phyloP scores from a whole-genome alignment of 2,113 vertebrate genomes.

The Pyxicephalus adspersus region DNA sequence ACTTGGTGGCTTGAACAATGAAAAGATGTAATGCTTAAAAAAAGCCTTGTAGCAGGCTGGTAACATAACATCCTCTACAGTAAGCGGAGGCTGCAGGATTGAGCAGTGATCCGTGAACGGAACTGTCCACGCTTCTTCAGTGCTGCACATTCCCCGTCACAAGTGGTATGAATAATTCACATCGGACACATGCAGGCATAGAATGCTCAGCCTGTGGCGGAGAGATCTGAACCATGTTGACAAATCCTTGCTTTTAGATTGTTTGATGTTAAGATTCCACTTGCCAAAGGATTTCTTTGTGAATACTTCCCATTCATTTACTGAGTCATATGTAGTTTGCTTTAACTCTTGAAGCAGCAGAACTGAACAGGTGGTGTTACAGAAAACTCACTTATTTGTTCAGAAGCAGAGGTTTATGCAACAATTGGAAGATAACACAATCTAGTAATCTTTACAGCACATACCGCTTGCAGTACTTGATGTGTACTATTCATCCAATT shows the following conservation, averaged over 20 bases:
- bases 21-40: constrained; percentile 27
- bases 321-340: background rate
- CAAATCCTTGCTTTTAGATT: constrained; percentile 28
- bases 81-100: constrained; percentile 32
- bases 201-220: background rate
- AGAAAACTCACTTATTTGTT: too few relatives aligned
- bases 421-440: background rate
- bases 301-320: background rate
- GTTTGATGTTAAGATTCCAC: background rate
- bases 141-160: constrained; percentile 28
- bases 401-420: background rate
- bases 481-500: too few relatives aligned
- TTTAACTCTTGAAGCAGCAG: background rate
- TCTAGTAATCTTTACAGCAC: too few relatives aligned
- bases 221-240: constrained; percentile 19
- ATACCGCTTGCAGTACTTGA: too few relatives aligned
- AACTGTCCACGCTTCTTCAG: constrained; percentile 39
- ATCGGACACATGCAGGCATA: constrained; percentile 23
- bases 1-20: constrained; percentile 39
- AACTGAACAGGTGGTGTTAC: background rate
- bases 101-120: constrained; percentile 53
- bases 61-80: constrained; percentile 46
- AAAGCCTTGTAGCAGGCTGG: constrained; percentile 49
- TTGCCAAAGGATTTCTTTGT: constrained; percentile 16
- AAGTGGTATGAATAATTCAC: constrained; percentile 43